Conservation (phyloP, 2,113 vertebrate genomes). For the Nyctereutes procyonoides region DNA sequence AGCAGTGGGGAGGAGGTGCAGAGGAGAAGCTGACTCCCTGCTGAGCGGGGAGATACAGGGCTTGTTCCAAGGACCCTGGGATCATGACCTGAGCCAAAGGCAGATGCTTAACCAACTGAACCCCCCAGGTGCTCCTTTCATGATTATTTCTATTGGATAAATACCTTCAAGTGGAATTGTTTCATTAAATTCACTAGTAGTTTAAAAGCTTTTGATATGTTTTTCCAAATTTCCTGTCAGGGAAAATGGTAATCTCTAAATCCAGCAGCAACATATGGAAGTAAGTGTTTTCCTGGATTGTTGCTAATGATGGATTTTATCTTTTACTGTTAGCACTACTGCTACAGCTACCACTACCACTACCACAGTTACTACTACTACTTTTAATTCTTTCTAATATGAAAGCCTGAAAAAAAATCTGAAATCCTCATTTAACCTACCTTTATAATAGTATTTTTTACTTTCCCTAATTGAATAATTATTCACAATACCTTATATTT, state of each 20-base stretch:
- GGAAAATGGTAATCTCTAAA: neutral
- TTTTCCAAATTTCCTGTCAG: constrained; percentile 1
- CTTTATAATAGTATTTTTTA: neutral
- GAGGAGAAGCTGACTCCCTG: neutral
- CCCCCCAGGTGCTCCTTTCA: neutral
- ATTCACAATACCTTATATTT: neutral
- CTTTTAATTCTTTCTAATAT: neutral
- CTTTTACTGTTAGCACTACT: neutral
- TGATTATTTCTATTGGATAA: neutral
- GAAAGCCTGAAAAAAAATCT: neutral
- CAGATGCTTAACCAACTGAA: neutral
- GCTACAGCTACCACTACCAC: neutral
- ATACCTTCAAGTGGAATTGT: neutral
- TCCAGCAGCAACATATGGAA: neutral
- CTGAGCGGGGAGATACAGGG: neutral
- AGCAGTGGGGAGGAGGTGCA: fast-evolving
- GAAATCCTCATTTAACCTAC: neutral
- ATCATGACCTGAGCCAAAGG: neutral
- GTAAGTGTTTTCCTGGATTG: neutral
- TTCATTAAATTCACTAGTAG: neutral
- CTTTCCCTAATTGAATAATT: neutral
- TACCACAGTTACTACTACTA: neutral
- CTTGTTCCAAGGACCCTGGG: neutral
- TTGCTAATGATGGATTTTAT: neutral
- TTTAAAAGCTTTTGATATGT: neutral